A percentile compares a stretch with the other conserved stretches of the same genome.
These are phyloP conservation scores for Sebastes kiyomatsui DNA, from an alignment of 2,797 vertebrate species.

Conservation along the genomic window DNA sequence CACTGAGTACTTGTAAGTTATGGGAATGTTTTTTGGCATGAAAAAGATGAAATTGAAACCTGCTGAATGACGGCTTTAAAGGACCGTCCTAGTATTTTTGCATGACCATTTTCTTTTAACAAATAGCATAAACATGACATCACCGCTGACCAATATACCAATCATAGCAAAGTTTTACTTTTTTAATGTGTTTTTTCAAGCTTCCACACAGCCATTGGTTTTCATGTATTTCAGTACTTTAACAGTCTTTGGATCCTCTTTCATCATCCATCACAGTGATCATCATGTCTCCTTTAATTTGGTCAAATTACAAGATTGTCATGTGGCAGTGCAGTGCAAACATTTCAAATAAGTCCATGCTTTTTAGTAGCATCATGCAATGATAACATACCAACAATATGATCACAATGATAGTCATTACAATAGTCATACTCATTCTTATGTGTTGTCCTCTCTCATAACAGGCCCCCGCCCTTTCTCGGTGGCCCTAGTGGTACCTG, in stretches of 20 bases:
- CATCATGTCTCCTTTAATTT: not conserved
- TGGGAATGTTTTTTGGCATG: constrained; percentile 24
- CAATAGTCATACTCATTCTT: not conserved
- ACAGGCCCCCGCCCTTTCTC: constrained; percentile 79
- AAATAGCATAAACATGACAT: not conserved
- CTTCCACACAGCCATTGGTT: not conserved
- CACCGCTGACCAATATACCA: not conserved
- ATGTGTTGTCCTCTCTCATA: constrained; percentile 33
- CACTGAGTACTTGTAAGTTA: constrained; percentile 24
- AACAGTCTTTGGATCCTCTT: not conserved
- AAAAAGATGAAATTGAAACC: not conserved
- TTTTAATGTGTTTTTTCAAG: not conserved
- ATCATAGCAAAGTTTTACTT: not conserved
- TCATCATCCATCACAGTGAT: not conserved
- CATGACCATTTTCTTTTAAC: not conserved
- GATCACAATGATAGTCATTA: too few relatives aligned
- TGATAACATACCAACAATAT: not conserved
- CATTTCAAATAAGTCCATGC: not conserved
- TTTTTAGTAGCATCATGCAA: not conserved
- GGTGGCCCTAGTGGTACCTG: constrained; percentile 78
- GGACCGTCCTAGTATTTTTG: not conserved
- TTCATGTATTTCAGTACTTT: not conserved
- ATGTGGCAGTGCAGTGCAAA: not conserved
- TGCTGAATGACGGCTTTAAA: not conserved
- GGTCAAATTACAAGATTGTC: not conserved